These are phyloP conservation scores for Pangasius mekongensis DNA, from an alignment of 2,797 vertebrate genomes.

Conservation along the genomic window DNA sequence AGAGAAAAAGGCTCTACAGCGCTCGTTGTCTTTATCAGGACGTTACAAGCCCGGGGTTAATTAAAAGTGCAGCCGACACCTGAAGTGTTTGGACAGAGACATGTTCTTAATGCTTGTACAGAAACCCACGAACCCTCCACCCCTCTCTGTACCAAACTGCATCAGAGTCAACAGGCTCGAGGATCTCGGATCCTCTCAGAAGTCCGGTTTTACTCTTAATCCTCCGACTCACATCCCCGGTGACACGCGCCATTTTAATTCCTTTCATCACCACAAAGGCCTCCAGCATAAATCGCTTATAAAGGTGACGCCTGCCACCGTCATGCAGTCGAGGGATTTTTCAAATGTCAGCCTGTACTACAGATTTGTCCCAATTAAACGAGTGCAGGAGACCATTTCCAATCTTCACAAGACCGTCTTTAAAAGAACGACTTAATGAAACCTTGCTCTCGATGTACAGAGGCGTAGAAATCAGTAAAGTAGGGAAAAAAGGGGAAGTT, in stretches of 20 bases:
- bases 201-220: slow-evolving; percentile 73
- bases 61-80: slow-evolving; percentile 79
- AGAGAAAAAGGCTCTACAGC: slow-evolving; percentile 52
- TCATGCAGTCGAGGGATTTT: slow-evolving; percentile 78
- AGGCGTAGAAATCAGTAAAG: slow-evolving; percentile 58
- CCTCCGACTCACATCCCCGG: slow-evolving; percentile 58
- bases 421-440: slow-evolving; percentile 62
- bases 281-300: slow-evolving; percentile 72
- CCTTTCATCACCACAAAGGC: slow-evolving; percentile 73
- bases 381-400: slow-evolving; percentile 47
- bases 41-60: slow-evolving; percentile 77
- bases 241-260: slow-evolving; percentile 76
- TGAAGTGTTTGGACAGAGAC: slow-evolving; percentile 18
- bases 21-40: slow-evolving; percentile 68
- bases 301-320: slow-evolving; percentile 79
- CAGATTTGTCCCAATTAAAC: slow-evolving; percentile 80
- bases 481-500: neutral
- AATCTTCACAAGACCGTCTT: slow-evolving; percentile 68
- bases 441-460: slow-evolving; percentile 65
- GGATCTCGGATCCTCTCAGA: slow-evolving; percentile 37
- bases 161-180: slow-evolving; percentile 22
- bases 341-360: slow-evolving; percentile 78
- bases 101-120: neutral
- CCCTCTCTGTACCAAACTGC: slow-evolving; percentile 49
- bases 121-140: slow-evolving; percentile 57